These are phyloP conservation scores for Allolobophora icterica DNA, from an alignment of 2,888 invertebrate genomes.

Conservation along the genomic window DNA sequence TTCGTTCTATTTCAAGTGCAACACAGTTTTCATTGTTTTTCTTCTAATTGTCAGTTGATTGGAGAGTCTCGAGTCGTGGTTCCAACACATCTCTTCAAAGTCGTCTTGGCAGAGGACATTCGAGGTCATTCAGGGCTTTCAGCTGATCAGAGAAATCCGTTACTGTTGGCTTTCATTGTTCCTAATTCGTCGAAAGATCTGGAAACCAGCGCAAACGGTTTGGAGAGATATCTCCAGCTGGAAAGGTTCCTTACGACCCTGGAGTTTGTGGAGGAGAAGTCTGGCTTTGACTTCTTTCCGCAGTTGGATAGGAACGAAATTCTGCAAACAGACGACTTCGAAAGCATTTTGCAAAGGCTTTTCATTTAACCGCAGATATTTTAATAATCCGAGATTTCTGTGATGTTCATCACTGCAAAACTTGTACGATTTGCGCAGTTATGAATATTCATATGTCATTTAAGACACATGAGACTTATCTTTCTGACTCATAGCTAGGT, in stretches of 20 bases:
- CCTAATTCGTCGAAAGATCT: constrained; percentile 52
- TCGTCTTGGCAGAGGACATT: constrained; percentile 52
- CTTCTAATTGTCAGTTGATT: constrained; percentile 52
- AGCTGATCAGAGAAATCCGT: constrained; percentile 44
- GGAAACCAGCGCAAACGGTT: constrained; percentile 50
- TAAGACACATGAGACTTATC: no score
- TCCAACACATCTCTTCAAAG: constrained; percentile 62
- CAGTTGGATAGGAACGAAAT: constrained; percentile 46
- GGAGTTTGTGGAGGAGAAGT: constrained; percentile 51
- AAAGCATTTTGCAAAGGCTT: not conserved
- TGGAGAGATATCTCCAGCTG: constrained; percentile 45
- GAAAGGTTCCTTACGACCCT: constrained; percentile 51
- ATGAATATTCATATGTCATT: no score
- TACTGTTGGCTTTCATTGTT: constrained; percentile 58
- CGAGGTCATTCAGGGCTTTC: not conserved
- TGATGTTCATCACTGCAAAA: not conserved
- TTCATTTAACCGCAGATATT: not conserved
- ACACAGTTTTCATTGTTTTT: not conserved
- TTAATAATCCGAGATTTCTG: not conserved
- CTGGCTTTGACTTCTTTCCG: constrained; percentile 54
- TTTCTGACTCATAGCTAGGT: no score
- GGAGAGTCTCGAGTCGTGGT: constrained; percentile 60
- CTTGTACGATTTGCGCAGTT: not conserved
- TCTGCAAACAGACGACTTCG: not conserved
- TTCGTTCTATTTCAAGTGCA: not conserved